Evolutionary conservation across 2,113 vertebrate species (phyloP).

Genomic region (Steatornis caripensis): DNA sequence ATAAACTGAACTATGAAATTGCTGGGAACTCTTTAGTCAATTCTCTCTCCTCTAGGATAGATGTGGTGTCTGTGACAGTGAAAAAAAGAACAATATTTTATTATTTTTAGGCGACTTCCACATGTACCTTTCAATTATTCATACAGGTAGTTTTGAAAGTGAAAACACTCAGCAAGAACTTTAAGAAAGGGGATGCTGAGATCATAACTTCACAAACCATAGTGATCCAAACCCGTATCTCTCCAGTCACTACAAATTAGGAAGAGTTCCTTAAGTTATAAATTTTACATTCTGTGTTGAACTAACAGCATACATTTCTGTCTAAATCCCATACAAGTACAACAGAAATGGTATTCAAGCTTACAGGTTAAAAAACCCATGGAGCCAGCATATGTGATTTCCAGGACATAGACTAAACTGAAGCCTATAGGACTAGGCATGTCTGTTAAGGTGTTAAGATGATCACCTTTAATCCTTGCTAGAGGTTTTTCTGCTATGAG

Average conservation of each 20-base stretch:
- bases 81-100: not conserved
- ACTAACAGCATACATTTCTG: not conserved
- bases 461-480: not conserved
- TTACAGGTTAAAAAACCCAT: not conserved
- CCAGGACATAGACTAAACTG: not conserved
- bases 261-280: not conserved
- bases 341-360: not conserved
- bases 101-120: not conserved
- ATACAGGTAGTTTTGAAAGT: not conserved
- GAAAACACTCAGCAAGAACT: not conserved
- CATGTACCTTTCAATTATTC: not conserved
- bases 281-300: not conserved
- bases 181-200: not conserved
- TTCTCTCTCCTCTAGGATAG: too few species aligned
- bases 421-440: fast-evolving
- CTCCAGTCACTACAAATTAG: not conserved
- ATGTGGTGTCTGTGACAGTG: not conserved
- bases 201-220: not conserved
- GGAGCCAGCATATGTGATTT: not conserved
- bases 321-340: not conserved
- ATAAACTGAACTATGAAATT: not conserved
- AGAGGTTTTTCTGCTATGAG: not conserved
- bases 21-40: not conserved
- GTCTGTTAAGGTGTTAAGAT: not conserved
- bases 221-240: not conserved